Evolutionary conservation across 2,113 vertebrate genomes (phyloP).

Genomic region (Charadrius vociferus): DNA sequence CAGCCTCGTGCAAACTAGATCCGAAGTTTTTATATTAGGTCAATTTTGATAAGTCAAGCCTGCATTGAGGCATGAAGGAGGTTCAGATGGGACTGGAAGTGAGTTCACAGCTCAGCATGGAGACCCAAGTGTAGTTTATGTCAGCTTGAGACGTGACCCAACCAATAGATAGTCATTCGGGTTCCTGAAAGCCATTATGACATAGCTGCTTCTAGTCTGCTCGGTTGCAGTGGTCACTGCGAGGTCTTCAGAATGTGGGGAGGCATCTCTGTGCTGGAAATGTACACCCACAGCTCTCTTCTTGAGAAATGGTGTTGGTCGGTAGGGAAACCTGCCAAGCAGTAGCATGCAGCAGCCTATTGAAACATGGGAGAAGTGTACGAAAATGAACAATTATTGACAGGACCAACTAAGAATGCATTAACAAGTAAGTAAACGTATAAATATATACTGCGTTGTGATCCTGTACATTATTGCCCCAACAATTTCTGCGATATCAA

Average conservation of each 20-base stretch:
- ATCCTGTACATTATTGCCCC: not conserved
- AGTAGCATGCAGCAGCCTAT: not conserved
- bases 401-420: not conserved
- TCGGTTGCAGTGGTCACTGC: not conserved
- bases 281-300: too few species aligned
- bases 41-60: not conserved
- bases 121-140: not conserved
- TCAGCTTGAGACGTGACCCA: not conserved
- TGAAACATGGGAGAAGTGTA: not conserved
- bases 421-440: not conserved
- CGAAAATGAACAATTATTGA: not conserved
- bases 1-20: not conserved
- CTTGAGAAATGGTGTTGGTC: not conserved
- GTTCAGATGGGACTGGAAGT: not conserved
- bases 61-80: fast-evolving
- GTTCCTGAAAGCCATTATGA: not conserved
- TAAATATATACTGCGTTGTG: fast-evolving
- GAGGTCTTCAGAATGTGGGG: not conserved
- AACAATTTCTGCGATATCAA: fast-evolving
- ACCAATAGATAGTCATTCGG: fast-evolving
- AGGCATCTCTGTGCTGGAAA: not conserved
- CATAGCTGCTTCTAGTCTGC: not conserved
- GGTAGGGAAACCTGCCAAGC: not conserved
- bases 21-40: not conserved
- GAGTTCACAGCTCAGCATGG: fast-evolving